These are phyloP conservation scores for Andrena cerasifolii DNA, from an alignment of 1,140 invertebrate genomes.

Conservation along the genomic window DNA sequence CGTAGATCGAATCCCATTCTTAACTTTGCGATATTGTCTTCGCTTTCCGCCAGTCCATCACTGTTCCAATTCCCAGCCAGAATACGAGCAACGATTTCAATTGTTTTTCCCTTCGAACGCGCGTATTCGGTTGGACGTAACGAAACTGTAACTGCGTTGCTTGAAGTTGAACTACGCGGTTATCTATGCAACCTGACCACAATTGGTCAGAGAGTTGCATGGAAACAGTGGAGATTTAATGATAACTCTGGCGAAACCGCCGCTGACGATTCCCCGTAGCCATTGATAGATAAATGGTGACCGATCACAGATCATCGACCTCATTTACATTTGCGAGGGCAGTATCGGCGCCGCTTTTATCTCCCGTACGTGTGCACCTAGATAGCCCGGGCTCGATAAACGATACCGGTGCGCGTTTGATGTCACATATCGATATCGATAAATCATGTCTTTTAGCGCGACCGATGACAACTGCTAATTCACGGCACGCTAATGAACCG, in stretches of 20 bases:
- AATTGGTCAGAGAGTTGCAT: slow-evolving; percentile 32
- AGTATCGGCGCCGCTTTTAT: slow-evolving; percentile 53
- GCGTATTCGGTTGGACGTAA: not conserved
- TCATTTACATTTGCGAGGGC: slow-evolving; percentile 47
- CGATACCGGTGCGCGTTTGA: slow-evolving; percentile 39
- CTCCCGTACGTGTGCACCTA: not conserved
- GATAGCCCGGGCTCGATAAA: slow-evolving; percentile 45
- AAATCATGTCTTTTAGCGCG: slow-evolving; percentile 34
- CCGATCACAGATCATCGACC: slow-evolving; percentile 52
- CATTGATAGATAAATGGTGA: slow-evolving; percentile 49
- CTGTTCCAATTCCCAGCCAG: not conserved
- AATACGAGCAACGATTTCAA: not conserved
- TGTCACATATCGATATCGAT: slow-evolving; percentile 20
- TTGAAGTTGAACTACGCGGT: not conserved
- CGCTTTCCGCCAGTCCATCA: not conserved
- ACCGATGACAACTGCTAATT: slow-evolving; percentile 24
- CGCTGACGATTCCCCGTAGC: not conserved
- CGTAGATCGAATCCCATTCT: slow-evolving; percentile 13
- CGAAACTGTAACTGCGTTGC: not conserved
- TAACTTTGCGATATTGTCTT: not conserved
- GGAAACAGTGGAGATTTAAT: slow-evolving; percentile 46
- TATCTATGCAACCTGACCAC: slow-evolving; percentile 27
- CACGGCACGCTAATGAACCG: slow-evolving; percentile 17
- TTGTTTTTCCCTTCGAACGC: too few species aligned
- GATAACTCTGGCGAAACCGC: slow-evolving; percentile 47